Percentiles rank a stretch among this genome's conserved stretches.
phyloP scores from a whole-genome alignment of 2,888 invertebrate genomes.

The Euclidia mi region DNA sequence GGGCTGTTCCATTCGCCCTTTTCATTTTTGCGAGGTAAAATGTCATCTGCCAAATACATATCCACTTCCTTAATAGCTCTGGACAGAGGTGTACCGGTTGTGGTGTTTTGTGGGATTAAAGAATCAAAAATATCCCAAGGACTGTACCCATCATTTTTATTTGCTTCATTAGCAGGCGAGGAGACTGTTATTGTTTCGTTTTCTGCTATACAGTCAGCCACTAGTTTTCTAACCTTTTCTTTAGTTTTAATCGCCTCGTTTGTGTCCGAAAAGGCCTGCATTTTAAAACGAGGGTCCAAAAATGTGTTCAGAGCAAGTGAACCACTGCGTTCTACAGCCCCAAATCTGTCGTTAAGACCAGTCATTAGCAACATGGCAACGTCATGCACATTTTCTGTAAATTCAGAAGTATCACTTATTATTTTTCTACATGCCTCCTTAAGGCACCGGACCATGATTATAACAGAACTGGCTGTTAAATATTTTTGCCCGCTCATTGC shows the following conservation, averaged over 20 bases:
- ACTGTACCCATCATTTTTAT: constrained; percentile 1
- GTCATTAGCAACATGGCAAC: background rate
- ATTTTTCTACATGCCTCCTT: background rate
- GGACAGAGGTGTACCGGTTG: background rate
- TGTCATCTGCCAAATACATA: too few relatives aligned
- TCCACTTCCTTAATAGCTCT: constrained; percentile 1
- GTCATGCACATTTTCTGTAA: background rate
- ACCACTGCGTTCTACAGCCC: constrained; percentile 55
- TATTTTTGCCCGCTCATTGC: background rate
- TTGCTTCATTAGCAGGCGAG: background rate
- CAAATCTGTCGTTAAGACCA: constrained; percentile 37
- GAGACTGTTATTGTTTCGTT: background rate
- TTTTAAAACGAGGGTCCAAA: constrained; percentile 6
- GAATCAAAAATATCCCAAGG: constrained; percentile 1
- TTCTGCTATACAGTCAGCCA: background rate
- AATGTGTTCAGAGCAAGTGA: constrained; percentile 13
- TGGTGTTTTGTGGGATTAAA: background rate
- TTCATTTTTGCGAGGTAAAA: constrained; percentile 7
- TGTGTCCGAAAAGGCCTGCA: too few relatives aligned
- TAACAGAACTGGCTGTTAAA: too few relatives aligned
- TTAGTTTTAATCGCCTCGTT: constrained; percentile 1
- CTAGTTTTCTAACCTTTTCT: constrained; percentile 1
- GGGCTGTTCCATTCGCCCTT: constrained; percentile 16
- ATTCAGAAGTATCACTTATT: background rate
- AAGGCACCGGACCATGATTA: background rate